Evolutionary conservation across 2,888 invertebrate genomes (phyloP), one percentile per base, ranked within the genome.

Genomic region (Cataglyphis albicans): DNA sequence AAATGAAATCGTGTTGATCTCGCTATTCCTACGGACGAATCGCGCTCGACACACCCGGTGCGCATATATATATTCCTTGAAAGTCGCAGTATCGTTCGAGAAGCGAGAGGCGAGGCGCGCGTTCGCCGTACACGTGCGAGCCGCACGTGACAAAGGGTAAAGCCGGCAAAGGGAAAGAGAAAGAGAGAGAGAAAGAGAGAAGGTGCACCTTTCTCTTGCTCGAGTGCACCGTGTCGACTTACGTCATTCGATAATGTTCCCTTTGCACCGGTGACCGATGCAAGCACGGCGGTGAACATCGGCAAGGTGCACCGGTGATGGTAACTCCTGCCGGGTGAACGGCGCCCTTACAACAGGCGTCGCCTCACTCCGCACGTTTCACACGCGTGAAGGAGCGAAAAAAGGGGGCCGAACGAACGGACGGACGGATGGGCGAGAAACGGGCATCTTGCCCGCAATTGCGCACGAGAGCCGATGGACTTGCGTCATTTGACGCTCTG

Each of bases 171-270:
- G 75, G 67, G 64, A 74, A 32, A 76, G 84, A 65, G 67, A 82
- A 55, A 68, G n/a, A 59, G 35, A 59, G 52, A 64, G 12, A 12
- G 59, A 61, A 59, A 67, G 70, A 68, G 18, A 76, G 82, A 68
- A 63, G 76, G 12, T 63, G 81, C 81, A 63, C 63, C 74, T 74
- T 81, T 76, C 72, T 76, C 64, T 81, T 74, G 75, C 81, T 74
- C 81, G 74, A 52, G 63, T 55, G 76, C 76, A 74, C 81, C 63
- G 63, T 63, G 75, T 74, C 72, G 75, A 81, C 81, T 81, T 74
- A 74, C 81, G 81, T 81, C 81, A 81, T 81, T 74, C 81, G 75
- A 74, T 80, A 80, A 80, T 80, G 78, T 80, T 80, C 78, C 70
- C 78, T 80, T 80, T 80, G 78, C 78, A 80, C 59, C 78, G 70